Base-by-base conservation (phyloP, 2,113 vertebrate species). In the Saccopteryx leptura region DNA sequence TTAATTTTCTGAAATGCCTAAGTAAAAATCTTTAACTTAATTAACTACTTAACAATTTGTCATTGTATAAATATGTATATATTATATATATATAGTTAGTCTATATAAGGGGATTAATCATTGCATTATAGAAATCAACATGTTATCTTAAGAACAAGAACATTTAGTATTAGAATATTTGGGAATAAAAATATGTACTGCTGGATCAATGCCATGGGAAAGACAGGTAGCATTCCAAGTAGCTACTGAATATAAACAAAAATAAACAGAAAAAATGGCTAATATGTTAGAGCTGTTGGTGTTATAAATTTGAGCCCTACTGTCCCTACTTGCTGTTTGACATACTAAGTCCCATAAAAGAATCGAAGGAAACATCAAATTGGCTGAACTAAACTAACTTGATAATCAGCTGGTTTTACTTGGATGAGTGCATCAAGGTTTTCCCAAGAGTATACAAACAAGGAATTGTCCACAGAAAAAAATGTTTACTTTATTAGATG, bases 271-370 rank as follows among this genome's bases (percentile, higher is more conserved):
- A 23, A 26, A 58, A 21, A 60, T 15, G 1, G 4, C 4, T 6
- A 69, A 1, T 0, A 2, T 63, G 0, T 6, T 10, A 2, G 11
- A 54, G 4, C 19, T 28, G 8, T 54, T 88, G n/a, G 5, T 68
- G 4, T 48, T 48, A 81, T 58, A 0, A 54, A 69, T 54, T 68
- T 74, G 12, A 56, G 4, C 2, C 19, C 7, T 21, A 39, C 11
- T 33, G 0, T 33, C 1, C 3, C 14, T 79, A 31, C 50, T 24
- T 84, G 21, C 2, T 80, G 7, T 61, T 50, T 88, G 5, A 50
- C 19, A 50, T 33, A 66, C 21, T 79, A 46, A 26, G 58, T 6
- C 0, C 0, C 17, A 56, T 78, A 60, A 24, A 56, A 9, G 33
- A 63, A 1, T n/a, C 76, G 4, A 94, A 76, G 58, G 14, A 19